phyloP scores from a whole-genome alignment of 2,797 vertebrate genomes.

The Myotis findleyi region DNA sequence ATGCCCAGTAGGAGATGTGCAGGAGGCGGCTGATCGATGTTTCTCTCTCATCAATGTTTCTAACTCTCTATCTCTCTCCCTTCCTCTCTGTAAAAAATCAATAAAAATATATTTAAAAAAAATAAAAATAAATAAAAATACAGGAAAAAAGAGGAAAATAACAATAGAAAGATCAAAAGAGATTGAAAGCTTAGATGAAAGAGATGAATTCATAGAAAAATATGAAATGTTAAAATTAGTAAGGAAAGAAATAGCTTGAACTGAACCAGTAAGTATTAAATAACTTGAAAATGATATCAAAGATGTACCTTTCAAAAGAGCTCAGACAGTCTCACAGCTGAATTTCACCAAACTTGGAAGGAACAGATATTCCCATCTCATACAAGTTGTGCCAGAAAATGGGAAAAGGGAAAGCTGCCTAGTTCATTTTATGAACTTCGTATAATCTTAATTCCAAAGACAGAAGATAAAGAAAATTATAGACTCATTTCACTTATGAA shows the following conservation, averaged over 20 bases:
- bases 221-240: background rate
- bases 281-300: background rate
- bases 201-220: background rate
- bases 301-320: background rate
- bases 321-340: background rate
- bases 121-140: too few relatives aligned
- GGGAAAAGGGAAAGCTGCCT: background rate
- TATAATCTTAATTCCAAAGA: conserved; percentile 1
- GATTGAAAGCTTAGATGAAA: background rate
- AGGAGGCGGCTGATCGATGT: too few relatives aligned
- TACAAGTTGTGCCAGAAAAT: background rate
- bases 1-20: too few relatives aligned
- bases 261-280: background rate
- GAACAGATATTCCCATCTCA: background rate
- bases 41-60: too few relatives aligned
- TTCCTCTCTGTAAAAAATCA: too few relatives aligned
- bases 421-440: background rate
- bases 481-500: background rate
- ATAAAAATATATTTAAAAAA: too few relatives aligned
- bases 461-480: background rate
- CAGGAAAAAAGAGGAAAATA: background rate
- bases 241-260: background rate
- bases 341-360: background rate
- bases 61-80: too few relatives aligned
- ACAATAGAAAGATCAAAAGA: background rate